These are phyloP conservation scores for Rhabdomys dilectus DNA, from an alignment of 2,113 vertebrate species.

Conservation along the genomic window DNA sequence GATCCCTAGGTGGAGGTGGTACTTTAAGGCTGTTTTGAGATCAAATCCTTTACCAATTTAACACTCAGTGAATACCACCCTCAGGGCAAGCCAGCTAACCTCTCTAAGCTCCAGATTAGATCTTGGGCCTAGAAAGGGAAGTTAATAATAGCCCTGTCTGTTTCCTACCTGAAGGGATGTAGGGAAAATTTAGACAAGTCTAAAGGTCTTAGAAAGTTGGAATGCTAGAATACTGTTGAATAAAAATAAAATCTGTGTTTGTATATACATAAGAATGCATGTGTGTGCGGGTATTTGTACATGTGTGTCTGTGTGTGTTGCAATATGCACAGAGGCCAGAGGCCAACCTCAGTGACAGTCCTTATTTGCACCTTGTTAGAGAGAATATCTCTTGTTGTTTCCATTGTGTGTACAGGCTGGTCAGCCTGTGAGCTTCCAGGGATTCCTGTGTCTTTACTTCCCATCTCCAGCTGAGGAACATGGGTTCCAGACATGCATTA, in stretches of 20 bases:
- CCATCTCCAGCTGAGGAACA: background rate
- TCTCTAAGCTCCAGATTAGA: background rate
- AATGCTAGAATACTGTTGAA: background rate
- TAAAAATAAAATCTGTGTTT: background rate
- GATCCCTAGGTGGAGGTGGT: background rate
- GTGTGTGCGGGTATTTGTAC: background rate
- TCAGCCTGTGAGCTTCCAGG: too few relatives aligned
- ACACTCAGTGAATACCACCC: background rate
- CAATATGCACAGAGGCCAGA: background rate
- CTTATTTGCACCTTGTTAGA: background rate
- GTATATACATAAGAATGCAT: background rate
- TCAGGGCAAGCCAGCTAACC: background rate
- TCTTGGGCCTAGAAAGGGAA: background rate
- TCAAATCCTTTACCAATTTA: background rate
- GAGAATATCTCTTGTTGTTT: background rate
- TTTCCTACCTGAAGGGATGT: background rate
- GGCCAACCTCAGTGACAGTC: background rate
- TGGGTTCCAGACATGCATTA: background rate
- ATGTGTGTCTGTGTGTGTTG: background rate
- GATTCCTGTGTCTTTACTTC: too few relatives aligned
- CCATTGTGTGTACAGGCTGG: background rate
- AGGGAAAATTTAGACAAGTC: background rate
- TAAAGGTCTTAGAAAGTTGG: background rate
- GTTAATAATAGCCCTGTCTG: background rate
- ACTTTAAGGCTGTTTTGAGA: background rate